Evolutionary conservation across 1,140 invertebrate genomes (phyloP).

Genomic region (Chrysopa pallens): DNA sequence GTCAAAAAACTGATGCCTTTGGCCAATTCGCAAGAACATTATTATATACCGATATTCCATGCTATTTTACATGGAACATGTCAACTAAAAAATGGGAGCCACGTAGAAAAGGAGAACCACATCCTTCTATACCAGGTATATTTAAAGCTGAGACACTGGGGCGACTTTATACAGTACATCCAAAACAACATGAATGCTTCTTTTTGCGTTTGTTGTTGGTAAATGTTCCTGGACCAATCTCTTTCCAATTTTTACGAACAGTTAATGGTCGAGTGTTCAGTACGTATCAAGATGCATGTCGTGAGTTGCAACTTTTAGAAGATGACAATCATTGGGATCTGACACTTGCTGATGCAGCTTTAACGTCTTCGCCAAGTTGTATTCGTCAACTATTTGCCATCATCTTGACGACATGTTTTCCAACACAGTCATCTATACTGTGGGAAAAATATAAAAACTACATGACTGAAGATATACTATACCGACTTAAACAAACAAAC

Average conservation of each 20-base stretch:
- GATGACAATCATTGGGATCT: too few species aligned
- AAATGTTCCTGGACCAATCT: conserved; percentile 16
- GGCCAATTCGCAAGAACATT: conserved; percentile 4
- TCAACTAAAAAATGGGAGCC: conserved; percentile 8
- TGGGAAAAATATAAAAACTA: too few species aligned
- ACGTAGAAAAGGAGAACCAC: conserved; percentile 7
- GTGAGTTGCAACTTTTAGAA: too few species aligned
- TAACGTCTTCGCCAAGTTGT: too few species aligned
- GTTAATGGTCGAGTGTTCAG: conserved; percentile 14
- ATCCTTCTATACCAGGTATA: conserved; percentile 8
- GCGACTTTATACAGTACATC: conserved; percentile 18
- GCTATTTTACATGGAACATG: conserved; percentile 12
- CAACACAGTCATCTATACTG: too few species aligned
- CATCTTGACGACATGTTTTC: too few species aligned
- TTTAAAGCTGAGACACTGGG: conserved; percentile 10
- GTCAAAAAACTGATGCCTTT: conserved; percentile 7
- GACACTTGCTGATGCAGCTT: too few species aligned
- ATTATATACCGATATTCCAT: conserved; percentile 10
- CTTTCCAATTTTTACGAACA: conserved; percentile 16
- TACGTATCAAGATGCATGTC: too few species aligned
- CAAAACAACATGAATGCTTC: conserved; percentile 11
- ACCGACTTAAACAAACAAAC: too few species aligned
- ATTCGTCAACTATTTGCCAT: too few species aligned
- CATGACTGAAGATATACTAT: too few species aligned
- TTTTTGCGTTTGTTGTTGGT: conserved; percentile 6